These are phyloP conservation scores for Lophius piscatorius DNA, from an alignment of 2,113 vertebrate genomes.

Conservation along the genomic window DNA sequence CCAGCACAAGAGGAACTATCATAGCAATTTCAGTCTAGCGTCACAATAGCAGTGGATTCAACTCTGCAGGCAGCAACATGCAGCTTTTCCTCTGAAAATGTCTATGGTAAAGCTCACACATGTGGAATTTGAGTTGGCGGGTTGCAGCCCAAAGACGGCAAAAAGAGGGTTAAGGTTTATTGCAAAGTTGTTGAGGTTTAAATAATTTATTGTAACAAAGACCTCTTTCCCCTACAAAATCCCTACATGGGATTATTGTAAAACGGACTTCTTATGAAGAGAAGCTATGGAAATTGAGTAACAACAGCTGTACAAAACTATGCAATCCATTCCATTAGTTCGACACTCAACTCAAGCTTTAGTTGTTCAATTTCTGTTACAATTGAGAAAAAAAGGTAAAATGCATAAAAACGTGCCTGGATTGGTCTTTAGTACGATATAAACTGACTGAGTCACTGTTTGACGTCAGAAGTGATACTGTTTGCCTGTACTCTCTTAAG, in stretches of 20 bases:
- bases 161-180: too few species aligned
- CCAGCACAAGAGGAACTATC: conserved; percentile 20
- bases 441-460: too few species aligned
- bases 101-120: conserved; percentile 28
- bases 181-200: too few species aligned
- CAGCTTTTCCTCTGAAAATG: conserved; percentile 10
- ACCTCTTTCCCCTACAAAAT: neutral
- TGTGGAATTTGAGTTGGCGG: conserved; percentile 6
- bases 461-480: neutral
- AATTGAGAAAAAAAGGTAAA: neutral
- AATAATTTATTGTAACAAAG: too few species aligned
- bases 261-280: neutral
- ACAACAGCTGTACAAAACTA: neutral
- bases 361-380: neutral
- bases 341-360: neutral
- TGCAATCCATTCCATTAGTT: neutral
- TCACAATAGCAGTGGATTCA: conserved; percentile 32
- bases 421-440: too few species aligned
- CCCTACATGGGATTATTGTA: neutral
- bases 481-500: neutral
- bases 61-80: conserved; percentile 51
- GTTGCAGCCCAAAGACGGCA: neutral
- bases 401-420: neutral
- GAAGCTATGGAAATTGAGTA: neutral
- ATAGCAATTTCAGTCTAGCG: conserved; percentile 37